Evolutionary conservation across 2,888 invertebrate species (phyloP).

Genomic region (Drosophila maculinotata): DNA sequence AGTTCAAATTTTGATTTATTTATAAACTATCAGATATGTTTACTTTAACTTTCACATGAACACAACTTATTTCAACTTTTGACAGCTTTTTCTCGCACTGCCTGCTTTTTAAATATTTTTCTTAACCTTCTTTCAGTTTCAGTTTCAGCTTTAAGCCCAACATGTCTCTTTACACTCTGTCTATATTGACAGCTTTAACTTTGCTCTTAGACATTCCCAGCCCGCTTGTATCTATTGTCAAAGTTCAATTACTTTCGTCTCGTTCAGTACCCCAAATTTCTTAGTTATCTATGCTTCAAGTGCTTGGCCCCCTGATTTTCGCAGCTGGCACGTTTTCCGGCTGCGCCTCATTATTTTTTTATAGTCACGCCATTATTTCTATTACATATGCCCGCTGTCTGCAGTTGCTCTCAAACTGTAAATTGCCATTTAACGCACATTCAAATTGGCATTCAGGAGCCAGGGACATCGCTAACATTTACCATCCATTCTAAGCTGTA

Average conservation of each 20-base stretch:
- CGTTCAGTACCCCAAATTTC: constrained; percentile 5
- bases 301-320: constrained; percentile 17
- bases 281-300: constrained; percentile 9
- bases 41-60: no score
- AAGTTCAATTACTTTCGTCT: constrained; percentile 15
- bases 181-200: neutral
- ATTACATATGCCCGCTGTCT: constrained; percentile 57
- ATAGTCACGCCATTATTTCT: constrained; percentile 64
- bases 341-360: constrained; percentile 73
- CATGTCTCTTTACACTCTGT: neutral
- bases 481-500: constrained; percentile 54
- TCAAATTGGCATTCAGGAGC: constrained; percentile 50
- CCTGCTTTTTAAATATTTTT: no score
- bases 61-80: no score
- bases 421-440: constrained; percentile 71
- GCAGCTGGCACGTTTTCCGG: constrained; percentile 30
- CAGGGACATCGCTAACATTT: constrained; percentile 31
- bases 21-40: no score
- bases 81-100: no score
- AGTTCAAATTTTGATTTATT: no score
- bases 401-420: constrained; percentile 64
- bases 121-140: neutral
- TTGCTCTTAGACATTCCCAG: constrained; percentile 18
- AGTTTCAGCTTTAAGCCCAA: neutral
- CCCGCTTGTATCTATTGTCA: constrained; percentile 8